Evolutionary conservation across 2,888 invertebrate genomes (phyloP), one percentile per base, ranked within the genome.

Genomic region (Rapana venosa): DNA sequence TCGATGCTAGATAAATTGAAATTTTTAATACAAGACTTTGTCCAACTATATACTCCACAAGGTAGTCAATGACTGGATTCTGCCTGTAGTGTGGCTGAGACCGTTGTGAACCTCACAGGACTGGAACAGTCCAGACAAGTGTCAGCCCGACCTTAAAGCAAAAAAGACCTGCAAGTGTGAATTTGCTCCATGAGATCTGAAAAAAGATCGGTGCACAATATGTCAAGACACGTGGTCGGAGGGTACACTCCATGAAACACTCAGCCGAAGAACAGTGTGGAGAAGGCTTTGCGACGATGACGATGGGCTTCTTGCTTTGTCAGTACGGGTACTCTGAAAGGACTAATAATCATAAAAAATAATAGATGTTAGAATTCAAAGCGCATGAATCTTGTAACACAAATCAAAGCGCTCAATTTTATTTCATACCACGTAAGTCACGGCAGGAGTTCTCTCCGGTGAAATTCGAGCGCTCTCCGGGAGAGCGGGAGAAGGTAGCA

Each of bases 301-400:
- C 61, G 81, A 61, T 66, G 83, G 61, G n/a, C 26, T 81, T 83
- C 58, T 26, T 83, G 83, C 47, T 83, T 26, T 26, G 83, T 36
- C 83, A 83, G 83, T 83, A 83, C 47, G 83, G 83, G 22, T 83
- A 47, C 47, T 26, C 30, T 77, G 77, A 30, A 20, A 22, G 17
- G 32, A 32, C 5, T 32, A 77, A 30, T 32, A n/a, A n/a, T n/a
- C n/a, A n/a, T n/a, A n/a, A n/a, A n/a, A n/a, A n/a, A n/a, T n/a
- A n/a, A n/a, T n/a, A n/a, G n/a, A n/a, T n/a, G n/a, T n/a, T n/a
- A n/a, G n/a, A 77, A 30, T 32, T 11, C 30, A 30, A 30, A 11
- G 17, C 17, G 11, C 32, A 30, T 77, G 11, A 30, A 30, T 32
- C 2, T n/a, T 13, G 15, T 26, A 74, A 26, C 26, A 8, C 22